These are phyloP conservation scores for Drosophila fulvimacula DNA, from an alignment of 2,888 invertebrate species.

Conservation along the genomic window DNA sequence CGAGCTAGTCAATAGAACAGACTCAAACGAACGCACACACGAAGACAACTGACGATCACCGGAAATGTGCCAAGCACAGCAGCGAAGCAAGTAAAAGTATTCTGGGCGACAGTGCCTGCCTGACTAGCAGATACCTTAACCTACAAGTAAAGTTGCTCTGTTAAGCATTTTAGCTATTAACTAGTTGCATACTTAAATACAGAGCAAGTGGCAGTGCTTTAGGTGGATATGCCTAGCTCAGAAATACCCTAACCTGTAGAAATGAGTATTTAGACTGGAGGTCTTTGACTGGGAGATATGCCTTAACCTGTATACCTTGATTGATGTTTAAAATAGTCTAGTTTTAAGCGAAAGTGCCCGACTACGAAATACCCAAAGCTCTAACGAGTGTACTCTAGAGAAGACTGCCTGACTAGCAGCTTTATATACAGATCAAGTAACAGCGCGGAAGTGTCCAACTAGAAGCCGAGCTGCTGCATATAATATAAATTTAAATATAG, in stretches of 20 bases:
- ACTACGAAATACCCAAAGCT: too few species aligned
- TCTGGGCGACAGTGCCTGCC: neutral
- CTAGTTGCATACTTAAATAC: neutral
- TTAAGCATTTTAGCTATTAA: neutral
- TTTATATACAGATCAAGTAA: too few species aligned
- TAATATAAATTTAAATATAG: neutral
- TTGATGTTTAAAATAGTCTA: too few species aligned
- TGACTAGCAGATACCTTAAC: neutral
- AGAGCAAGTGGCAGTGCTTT: neutral
- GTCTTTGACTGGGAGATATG: too few species aligned
- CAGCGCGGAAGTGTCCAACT: neutral
- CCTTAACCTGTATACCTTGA: too few species aligned
- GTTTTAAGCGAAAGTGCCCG: too few species aligned
- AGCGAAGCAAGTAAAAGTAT: neutral
- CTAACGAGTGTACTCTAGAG: neutral
- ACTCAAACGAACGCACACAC: conserved; percentile 11
- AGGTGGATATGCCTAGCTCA: neutral
- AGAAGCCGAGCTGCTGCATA: neutral
- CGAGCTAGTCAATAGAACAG: conserved; percentile 29
- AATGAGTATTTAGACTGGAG: neutral
- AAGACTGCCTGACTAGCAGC: neutral
- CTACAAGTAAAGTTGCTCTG: neutral
- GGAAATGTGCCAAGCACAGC: conserved; percentile 38
- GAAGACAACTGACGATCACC: conserved; percentile 38
- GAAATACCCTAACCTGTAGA: neutral